Evolutionary conservation across 2,888 invertebrate genomes (phyloP).

Genomic region (Leptopilina myrica): DNA sequence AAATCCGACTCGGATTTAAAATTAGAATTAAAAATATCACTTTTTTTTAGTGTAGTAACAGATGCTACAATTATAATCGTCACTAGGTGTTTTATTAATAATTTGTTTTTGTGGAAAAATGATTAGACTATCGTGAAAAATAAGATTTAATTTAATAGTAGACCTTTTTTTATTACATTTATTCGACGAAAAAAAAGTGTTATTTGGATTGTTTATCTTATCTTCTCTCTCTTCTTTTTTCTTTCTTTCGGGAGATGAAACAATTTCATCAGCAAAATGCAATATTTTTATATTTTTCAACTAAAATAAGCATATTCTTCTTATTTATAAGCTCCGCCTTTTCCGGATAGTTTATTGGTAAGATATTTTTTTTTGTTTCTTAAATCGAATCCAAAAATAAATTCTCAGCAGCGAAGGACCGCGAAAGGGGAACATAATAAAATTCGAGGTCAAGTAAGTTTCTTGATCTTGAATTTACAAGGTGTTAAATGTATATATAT

Average conservation of each 20-base stretch:
- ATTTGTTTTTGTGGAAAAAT: too few species aligned
- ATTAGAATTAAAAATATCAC: too few species aligned
- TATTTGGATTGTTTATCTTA: conserved; percentile 17
- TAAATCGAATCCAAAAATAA: conserved; percentile 37
- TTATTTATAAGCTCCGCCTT: conserved; percentile 6
- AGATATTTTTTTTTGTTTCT: background rate
- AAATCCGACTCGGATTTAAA: too few species aligned
- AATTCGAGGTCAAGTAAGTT: conserved; percentile 55
- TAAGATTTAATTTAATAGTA: background rate
- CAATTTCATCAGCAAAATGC: background rate
- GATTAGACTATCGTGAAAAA: background rate
- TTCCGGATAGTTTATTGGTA: conserved; percentile 34
- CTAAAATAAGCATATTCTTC: conserved; percentile 8
- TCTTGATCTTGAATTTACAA: conserved; percentile 55
- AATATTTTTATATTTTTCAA: conserved; percentile 23
- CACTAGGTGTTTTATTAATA: too few species aligned
- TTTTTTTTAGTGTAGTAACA: too few species aligned
- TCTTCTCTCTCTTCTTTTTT: background rate
- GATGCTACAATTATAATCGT: too few species aligned
- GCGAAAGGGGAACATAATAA: conserved; percentile 43
- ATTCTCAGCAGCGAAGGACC: conserved; percentile 30
- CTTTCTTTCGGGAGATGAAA: background rate
- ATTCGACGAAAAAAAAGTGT: background rate
- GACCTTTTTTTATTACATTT: background rate
- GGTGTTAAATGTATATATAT: conserved; percentile 32